A percentile compares a stretch with the other conserved stretches of the same genome.
phyloP scores from a whole-genome alignment of 2,797 vertebrate genomes.

The Delichon dasypus region DNA sequence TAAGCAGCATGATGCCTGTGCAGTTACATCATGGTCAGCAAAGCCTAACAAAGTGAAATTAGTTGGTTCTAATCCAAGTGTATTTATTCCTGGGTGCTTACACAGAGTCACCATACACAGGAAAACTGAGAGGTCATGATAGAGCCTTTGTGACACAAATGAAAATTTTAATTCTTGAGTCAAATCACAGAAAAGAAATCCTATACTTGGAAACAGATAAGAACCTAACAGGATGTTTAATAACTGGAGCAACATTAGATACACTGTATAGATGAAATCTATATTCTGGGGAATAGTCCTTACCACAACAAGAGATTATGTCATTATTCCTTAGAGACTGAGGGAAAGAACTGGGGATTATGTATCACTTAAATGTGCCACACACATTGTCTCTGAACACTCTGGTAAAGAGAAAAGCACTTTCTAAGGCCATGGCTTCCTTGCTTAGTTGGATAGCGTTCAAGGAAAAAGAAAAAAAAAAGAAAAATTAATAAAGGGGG shows the following conservation, averaged over 20 bases:
- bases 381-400: conserved; percentile 40
- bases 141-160: not conserved
- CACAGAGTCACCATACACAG: not conserved
- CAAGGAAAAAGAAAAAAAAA: not conserved
- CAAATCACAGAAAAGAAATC: not conserved
- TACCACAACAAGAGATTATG: conserved; percentile 29
- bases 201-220: not conserved
- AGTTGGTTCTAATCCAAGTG: not conserved
- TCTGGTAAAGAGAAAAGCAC: conserved; percentile 10
- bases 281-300: conserved; percentile 29
- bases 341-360: conserved; percentile 21
- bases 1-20: not conserved
- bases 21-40: not conserved
- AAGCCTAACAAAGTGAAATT: not conserved
- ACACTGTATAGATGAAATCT: not conserved
- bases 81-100: not conserved
- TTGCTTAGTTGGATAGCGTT: conserved; percentile 34
- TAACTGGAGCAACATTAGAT: conserved; percentile 3
- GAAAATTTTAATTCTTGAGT: not conserved
- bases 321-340: conserved; percentile 15
- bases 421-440: conserved; percentile 18
- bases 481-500: conserved; percentile 34
- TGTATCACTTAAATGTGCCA: conserved; percentile 41
- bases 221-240: not conserved
- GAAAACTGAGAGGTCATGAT: not conserved